Percentiles rank a stretch among this genome's conserved stretches.
Conservation (phyloP, 2,888 invertebrate species). For the Luperina nickerlii region DNA sequence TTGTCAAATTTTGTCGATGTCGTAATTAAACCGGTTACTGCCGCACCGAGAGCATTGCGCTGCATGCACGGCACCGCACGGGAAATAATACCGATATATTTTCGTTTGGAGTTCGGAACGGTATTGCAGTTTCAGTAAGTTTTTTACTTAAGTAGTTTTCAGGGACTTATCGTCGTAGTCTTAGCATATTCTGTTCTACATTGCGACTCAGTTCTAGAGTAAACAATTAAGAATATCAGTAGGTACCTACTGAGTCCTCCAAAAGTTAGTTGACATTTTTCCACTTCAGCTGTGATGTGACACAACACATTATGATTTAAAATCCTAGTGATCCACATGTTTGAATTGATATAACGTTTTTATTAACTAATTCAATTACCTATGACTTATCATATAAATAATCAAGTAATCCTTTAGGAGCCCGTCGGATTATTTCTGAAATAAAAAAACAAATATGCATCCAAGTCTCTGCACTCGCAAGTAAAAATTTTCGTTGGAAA, state of each 20-base stretch:
- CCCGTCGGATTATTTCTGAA: neutral
- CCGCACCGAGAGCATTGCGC: slow-evolving; percentile 54
- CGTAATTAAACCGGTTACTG: slow-evolving; percentile 74
- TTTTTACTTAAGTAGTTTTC: slow-evolving; percentile 29
- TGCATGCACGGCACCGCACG: slow-evolving; percentile 35
- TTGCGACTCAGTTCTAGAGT: neutral
- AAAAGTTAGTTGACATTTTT: neutral
- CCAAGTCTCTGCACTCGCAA: neutral
- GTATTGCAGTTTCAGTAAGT: slow-evolving; percentile 35
- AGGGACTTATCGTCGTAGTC: neutral
- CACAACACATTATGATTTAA: neutral
- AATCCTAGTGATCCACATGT: neutral
- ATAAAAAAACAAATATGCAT: neutral
- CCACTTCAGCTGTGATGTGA: neutral
- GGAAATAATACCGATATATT: slow-evolving; percentile 62
- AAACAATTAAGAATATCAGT: slow-evolving; percentile 6
- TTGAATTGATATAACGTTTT: neutral
- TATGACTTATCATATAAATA: neutral
- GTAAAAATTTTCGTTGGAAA: neutral
- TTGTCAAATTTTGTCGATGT: too few relatives aligned
- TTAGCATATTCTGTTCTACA: slow-evolving; percentile 13
- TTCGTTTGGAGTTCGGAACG: slow-evolving; percentile 36
- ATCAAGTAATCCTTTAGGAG: neutral
- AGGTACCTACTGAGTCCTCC: neutral
- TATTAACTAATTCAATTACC: neutral